Base-by-base conservation (phyloP, 2,888 invertebrate genomes). In the Pandemis heparana region DNA sequence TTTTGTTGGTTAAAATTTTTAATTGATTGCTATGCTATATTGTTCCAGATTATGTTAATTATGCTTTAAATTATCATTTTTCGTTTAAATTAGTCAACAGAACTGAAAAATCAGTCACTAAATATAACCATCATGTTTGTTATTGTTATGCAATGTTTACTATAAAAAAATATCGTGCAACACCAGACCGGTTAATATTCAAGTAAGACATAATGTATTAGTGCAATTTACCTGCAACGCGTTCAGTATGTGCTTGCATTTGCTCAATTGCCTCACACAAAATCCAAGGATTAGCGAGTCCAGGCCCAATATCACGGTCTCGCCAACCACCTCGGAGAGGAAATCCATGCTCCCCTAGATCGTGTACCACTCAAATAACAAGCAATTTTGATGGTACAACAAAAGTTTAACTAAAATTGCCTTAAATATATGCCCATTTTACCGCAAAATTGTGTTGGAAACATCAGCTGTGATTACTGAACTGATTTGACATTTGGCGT, bases 271-370 rank as follows among this genome's bases (percentile, higher is more conserved):
- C 83, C 95, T 96, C 51, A 97, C 90, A 85, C 97, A 97, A 74
- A 97, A 94, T 0, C 96, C 96, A 76, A 97, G 95, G 81, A 97
- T 96, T 43, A 97, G 85, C 38, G 97, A 95, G 87, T 97, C 97
- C 69, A 97, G 95, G 43, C 97, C 97, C 66, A 97, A 91, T 32
- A 96, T 96, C 77, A 97, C 92, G 63, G 96, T 95, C 94, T 97
- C 97, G 41, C 96, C 96, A 75, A 94, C 89, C 75, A 94, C 83
- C 82, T 94, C 94, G 18, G 92, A 91, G 75, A 97, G 85, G 89
- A 97, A 97, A 85, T 97, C 97, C 97, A 97, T 97, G 74, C 71
- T 80, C 72, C 56, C 18, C 5, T 59, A 68, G 16, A 56, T 41
- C 6, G 12, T 14, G 23, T 12, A 16, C 38, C 38, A 18, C 43